phyloP scores from a whole-genome alignment of 2,888 invertebrate genomes.

The Cylindroiulus punctatus region DNA sequence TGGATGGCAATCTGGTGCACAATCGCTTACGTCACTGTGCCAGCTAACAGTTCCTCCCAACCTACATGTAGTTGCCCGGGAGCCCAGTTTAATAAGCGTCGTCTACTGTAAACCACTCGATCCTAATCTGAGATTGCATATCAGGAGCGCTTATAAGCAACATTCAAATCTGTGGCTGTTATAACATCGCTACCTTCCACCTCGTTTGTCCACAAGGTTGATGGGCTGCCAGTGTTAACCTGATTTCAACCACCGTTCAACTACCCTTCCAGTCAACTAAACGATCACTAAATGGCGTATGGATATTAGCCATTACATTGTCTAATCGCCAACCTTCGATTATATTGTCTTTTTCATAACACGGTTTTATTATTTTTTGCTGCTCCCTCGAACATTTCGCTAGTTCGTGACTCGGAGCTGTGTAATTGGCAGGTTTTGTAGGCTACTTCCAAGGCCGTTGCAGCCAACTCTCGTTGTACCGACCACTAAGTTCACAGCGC shows the following conservation, averaged over 20 bases:
- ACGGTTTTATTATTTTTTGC: background rate
- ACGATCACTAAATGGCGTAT: background rate
- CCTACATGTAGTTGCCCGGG: background rate
- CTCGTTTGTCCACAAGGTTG: background rate
- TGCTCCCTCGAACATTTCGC: background rate
- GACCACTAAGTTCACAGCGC: background rate
- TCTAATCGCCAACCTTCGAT: conserved; percentile 29
- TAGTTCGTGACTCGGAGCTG: conserved; percentile 15
- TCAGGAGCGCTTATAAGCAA: background rate
- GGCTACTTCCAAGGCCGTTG: background rate
- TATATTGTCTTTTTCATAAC: background rate
- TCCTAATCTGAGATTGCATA: background rate
- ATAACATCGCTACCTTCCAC: background rate
- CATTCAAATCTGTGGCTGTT: background rate
- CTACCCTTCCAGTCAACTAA: background rate
- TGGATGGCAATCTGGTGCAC: background rate
- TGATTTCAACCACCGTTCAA: background rate
- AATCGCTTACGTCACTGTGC: background rate
- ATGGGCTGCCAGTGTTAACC: background rate
- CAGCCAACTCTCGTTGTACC: background rate
- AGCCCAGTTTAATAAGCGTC: background rate
- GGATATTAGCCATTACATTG: background rate
- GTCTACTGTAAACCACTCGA: background rate
- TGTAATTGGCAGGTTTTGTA: conserved; percentile 3
- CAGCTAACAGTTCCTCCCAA: background rate